Evolutionary conservation across 2,888 invertebrate species (phyloP).

Genomic region (Cacoxenus indagator): DNA sequence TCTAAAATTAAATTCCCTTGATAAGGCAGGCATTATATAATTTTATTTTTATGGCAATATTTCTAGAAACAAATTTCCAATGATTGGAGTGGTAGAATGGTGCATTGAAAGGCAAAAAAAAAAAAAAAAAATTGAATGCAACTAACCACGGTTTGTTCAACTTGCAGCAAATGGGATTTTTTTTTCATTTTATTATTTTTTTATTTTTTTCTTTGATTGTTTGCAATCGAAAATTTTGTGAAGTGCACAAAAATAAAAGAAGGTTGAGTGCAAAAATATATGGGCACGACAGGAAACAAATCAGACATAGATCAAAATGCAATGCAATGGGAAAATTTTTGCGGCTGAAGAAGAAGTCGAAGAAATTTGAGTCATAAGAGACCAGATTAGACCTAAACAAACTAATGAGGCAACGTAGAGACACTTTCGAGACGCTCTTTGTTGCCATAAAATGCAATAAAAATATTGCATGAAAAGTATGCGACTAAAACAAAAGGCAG

Average conservation of each 20-base stretch:
- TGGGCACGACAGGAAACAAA: slow-evolving; percentile 66
- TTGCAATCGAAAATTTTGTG: slow-evolving; percentile 15
- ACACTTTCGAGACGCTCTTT: not conserved
- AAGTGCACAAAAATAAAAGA: slow-evolving; percentile 30
- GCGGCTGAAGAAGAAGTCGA: slow-evolving; percentile 17
- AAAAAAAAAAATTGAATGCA: slow-evolving; percentile 33
- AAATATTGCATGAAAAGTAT: not conserved
- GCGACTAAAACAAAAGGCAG: not conserved
- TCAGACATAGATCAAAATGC: slow-evolving; percentile 58
- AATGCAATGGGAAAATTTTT: slow-evolving; percentile 39
- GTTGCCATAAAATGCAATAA: slow-evolving; percentile 1
- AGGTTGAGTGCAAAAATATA: slow-evolving; percentile 27
- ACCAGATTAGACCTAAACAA: not conserved
- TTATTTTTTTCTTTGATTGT: slow-evolving; percentile 27
- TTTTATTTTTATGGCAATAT: not conserved
- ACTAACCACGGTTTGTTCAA: slow-evolving; percentile 30
- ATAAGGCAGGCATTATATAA: slow-evolving; percentile 13
- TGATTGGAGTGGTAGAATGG: not conserved
- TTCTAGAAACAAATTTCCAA: not conserved
- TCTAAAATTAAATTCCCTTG: slow-evolving; percentile 1
- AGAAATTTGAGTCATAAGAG: not conserved
- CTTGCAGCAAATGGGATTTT: slow-evolving; percentile 9
- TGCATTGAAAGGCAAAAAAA: slow-evolving; percentile 36
- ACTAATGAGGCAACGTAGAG: not conserved
- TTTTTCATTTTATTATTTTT: slow-evolving; percentile 21